A percentile compares a stretch with the other conserved stretches of the same genome.
These are phyloP conservation scores for Pseudochaenichthys georgianus DNA, from an alignment of 2,797 vertebrate genomes.

Conservation along the genomic window DNA sequence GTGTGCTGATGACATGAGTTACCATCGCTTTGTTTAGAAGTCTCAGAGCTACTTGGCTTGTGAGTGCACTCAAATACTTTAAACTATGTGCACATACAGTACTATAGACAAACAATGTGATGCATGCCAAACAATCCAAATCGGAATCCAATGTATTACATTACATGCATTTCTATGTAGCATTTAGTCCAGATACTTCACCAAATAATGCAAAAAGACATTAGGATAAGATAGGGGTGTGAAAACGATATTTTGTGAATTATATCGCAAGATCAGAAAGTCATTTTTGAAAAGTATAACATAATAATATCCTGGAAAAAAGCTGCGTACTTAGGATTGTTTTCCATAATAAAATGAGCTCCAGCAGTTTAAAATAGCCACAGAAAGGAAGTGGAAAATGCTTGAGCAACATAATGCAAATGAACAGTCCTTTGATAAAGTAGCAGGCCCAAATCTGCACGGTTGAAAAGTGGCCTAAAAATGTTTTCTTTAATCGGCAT, in stretches of 20 bases:
- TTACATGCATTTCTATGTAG: too few relatives aligned
- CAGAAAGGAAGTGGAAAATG: constrained; percentile 29
- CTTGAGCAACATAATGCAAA: constrained; percentile 59
- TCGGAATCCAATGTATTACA: too few relatives aligned
- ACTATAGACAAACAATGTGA: not conserved
- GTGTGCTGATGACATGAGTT: constrained; percentile 25
- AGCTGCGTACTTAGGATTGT: constrained; percentile 4
- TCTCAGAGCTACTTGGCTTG: not conserved
- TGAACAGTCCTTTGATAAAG: constrained; percentile 37
- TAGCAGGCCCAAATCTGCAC: constrained; percentile 26
- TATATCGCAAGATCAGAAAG: not conserved
- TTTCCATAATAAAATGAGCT: constrained; percentile 24
- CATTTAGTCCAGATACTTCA: too few relatives aligned
- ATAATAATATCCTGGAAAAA: constrained; percentile 5
- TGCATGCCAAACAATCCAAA: not conserved
- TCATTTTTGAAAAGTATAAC: constrained; percentile 11
- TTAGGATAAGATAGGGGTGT: too few relatives aligned
- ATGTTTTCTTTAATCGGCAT: not conserved
- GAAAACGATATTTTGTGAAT: too few relatives aligned
- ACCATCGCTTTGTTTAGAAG: constrained; percentile 8
- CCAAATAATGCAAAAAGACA: too few relatives aligned
- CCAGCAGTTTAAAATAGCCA: constrained; percentile 36
- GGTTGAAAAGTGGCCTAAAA: constrained; percentile 26
- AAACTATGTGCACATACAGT: not conserved
- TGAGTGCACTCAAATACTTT: not conserved